phyloP scores from a whole-genome alignment of 2,113 vertebrate species.

The Percina caprodes region DNA sequence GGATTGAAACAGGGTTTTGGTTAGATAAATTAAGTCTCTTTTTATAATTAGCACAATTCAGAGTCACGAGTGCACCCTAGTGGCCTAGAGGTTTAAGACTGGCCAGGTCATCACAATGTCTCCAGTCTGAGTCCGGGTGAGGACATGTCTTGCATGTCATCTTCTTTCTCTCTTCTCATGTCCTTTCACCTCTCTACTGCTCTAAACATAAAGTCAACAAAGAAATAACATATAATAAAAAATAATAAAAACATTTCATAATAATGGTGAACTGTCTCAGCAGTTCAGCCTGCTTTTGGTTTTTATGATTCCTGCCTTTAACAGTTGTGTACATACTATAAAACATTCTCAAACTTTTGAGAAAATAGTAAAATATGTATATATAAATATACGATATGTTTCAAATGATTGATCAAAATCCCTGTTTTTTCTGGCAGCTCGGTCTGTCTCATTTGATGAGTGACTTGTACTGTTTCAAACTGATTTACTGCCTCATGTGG shows the following conservation, averaged over 20 bases:
- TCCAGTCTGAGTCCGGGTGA: background rate
- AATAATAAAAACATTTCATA: background rate
- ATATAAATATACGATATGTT: background rate
- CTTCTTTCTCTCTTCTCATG: background rate
- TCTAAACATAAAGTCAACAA: background rate
- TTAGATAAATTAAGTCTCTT: background rate
- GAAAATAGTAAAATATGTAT: background rate
- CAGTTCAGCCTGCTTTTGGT: background rate
- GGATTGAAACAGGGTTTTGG: background rate
- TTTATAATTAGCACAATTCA: background rate
- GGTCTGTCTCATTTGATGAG: background rate
- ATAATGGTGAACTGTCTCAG: background rate
- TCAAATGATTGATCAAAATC: background rate
- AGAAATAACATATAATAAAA: background rate
- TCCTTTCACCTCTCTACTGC: background rate
- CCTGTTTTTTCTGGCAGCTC: background rate
- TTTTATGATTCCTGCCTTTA: background rate
- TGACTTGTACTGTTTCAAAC: conserved; percentile 13
- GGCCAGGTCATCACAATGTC: background rate
- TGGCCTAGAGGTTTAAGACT: background rate
- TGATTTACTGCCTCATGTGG: conserved; percentile 61
- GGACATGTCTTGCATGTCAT: background rate
- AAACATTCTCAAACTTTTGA: background rate
- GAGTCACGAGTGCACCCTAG: conserved; percentile 19
- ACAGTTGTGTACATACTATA: background rate